A percentile compares a stretch with the other conserved stretches of the same genome.
Evolutionary conservation across 2,113 vertebrate genomes (phyloP).

Genomic region (Sakesphorus luctuosus): DNA sequence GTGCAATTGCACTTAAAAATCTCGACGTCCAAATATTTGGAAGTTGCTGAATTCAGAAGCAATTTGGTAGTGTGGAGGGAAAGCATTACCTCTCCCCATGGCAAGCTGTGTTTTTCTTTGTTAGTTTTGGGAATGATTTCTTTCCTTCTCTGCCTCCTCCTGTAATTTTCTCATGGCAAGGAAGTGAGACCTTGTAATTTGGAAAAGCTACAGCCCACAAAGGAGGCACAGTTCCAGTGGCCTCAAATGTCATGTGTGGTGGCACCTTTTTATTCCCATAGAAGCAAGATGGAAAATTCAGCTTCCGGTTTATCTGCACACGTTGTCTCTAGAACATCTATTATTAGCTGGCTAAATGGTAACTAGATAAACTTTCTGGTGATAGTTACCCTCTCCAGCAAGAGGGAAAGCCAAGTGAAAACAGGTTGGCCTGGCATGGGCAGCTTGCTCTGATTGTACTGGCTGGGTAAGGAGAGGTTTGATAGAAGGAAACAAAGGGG

Average conservation of each 20-base stretch:
- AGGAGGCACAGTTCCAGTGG: conserved; percentile 41
- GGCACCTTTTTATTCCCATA: conserved; percentile 41
- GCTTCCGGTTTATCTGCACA: conserved; percentile 44
- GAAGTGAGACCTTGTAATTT: conserved; percentile 67
- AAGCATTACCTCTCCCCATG: conserved; percentile 23
- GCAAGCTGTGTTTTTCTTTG: conserved; percentile 60
- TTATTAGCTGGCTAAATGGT: conserved; percentile 28
- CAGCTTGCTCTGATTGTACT: not conserved
- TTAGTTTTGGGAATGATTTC: conserved; percentile 58
- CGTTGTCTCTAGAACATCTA: not conserved
- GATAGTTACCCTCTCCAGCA: not conserved
- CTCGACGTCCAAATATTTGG: not conserved
- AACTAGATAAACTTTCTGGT: conserved; percentile 13
- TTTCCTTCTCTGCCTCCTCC: conserved; percentile 51
- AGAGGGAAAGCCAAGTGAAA: not conserved
- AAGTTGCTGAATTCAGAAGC: conserved; percentile 27
- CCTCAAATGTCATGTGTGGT: conserved; percentile 29
- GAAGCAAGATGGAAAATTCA: conserved; percentile 19
- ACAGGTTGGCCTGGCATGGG: not conserved
- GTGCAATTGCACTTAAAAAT: conserved; percentile 19
- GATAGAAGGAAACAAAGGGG: not conserved
- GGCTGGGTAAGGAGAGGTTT: not conserved
- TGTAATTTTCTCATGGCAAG: conserved; percentile 63
- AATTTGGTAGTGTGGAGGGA: not conserved
- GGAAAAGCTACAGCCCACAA: conserved; percentile 63